These are phyloP conservation scores for Periparus ater DNA, from an alignment of 2,797 vertebrate species.

Conservation along the genomic window DNA sequence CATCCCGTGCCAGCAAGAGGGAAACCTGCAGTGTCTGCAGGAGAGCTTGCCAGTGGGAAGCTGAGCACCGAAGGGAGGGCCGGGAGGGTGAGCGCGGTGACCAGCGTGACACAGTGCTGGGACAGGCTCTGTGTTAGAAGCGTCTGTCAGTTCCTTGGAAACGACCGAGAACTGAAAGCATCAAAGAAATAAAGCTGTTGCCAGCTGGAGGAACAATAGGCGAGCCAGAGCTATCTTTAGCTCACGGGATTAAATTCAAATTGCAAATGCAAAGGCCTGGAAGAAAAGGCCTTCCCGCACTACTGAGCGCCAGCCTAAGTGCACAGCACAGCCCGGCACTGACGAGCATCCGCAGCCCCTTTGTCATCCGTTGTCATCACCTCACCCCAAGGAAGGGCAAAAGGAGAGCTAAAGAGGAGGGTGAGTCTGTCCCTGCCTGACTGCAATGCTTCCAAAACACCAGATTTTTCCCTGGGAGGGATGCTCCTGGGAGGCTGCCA, in stretches of 20 bases:
- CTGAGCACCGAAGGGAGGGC: background rate
- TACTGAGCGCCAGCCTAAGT: background rate
- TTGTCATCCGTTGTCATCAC: background rate
- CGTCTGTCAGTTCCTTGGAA: conserved; percentile 38
- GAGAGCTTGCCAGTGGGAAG: background rate
- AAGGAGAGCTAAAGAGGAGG: background rate
- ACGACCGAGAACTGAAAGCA: background rate
- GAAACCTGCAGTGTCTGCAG: background rate
- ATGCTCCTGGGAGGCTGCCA: background rate
- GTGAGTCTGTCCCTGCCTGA: background rate
- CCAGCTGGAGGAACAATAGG: conserved; percentile 66
- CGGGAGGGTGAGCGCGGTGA: fast-evolving
- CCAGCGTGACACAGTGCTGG: background rate
- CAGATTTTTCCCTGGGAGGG: background rate
- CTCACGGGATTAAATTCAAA: conserved; percentile 57
- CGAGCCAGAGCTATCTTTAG: conserved; percentile 59
- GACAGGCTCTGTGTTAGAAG: background rate
- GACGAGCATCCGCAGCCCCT: background rate
- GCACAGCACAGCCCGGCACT: background rate
- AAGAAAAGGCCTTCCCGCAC: conserved; percentile 15
- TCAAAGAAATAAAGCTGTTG: conserved; percentile 62
- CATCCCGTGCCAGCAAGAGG: background rate
- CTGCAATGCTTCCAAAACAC: background rate
- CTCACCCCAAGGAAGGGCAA: background rate
- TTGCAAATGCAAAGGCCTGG: conserved; percentile 53